phyloP scores from a whole-genome alignment of 2,797 vertebrate genomes.

The Astyanax mexicanus region DNA sequence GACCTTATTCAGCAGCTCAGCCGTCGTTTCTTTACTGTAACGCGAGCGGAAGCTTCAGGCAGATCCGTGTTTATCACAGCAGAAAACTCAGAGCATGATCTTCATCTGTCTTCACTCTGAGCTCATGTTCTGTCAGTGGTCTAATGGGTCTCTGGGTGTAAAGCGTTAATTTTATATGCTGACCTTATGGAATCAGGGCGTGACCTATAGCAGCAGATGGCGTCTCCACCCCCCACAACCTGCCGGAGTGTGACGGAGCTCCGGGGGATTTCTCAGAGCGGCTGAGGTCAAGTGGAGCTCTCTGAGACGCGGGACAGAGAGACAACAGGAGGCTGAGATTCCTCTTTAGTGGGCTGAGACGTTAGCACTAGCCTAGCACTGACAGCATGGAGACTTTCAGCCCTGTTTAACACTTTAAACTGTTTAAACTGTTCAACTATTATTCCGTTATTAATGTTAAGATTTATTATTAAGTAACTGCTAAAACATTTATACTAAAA shows the following conservation, averaged over 20 bases:
- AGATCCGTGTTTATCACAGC: background rate
- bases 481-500: too few relatives aligned
- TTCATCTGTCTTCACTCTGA: background rate
- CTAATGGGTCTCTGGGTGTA: background rate
- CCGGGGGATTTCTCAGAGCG: slow-evolving; percentile 17
- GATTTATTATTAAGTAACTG: too few relatives aligned
- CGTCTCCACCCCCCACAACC: slow-evolving; percentile 36
- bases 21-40: background rate
- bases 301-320: slow-evolving; percentile 1
- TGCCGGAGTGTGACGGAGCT: slow-evolving; percentile 26
- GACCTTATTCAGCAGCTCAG: slow-evolving; percentile 8
- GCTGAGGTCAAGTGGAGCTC: slow-evolving; percentile 34
- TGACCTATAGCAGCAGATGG: slow-evolving; percentile 45
- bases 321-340: background rate
- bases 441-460: background rate
- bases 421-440: too few relatives aligned
- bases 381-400: background rate
- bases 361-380: background rate
- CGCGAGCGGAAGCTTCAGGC: background rate
- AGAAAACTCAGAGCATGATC: background rate
- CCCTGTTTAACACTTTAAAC: background rate
- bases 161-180: background rate
- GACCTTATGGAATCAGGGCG: background rate
- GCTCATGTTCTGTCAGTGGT: slow-evolving; percentile 8
- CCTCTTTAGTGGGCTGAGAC: background rate